phyloP scores from a whole-genome alignment of 2,888 invertebrate species.

The Chironomus tentans region DNA sequence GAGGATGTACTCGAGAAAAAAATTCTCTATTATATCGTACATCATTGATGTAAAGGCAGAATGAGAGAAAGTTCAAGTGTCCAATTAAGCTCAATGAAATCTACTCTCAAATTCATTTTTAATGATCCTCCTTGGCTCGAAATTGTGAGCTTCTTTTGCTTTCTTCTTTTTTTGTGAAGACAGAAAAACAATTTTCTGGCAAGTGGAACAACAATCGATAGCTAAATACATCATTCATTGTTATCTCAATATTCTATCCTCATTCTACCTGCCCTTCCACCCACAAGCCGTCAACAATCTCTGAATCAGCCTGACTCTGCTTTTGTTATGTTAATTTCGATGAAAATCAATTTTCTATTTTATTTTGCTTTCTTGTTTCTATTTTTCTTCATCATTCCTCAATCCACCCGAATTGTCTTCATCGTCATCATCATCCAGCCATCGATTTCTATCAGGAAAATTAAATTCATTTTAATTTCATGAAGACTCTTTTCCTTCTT shows the following conservation, averaged over 20 bases:
- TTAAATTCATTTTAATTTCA: slow-evolving; percentile 21
- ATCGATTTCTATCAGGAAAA: slow-evolving; percentile 19
- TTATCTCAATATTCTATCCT: not conserved
- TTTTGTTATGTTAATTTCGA: slow-evolving; percentile 24
- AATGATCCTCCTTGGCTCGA: slow-evolving; percentile 10
- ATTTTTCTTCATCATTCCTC: not conserved
- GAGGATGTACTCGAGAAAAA: not conserved
- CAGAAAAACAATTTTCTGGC: no score
- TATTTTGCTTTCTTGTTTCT: no score
- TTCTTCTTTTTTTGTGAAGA: no score
- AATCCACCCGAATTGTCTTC: not conserved
- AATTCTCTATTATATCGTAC: not conserved
- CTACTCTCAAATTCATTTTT: slow-evolving; percentile 23
- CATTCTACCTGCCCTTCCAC: not conserved
- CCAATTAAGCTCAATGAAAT: slow-evolving; percentile 13
- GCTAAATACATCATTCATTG: slow-evolving; percentile 19
- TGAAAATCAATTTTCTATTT: slow-evolving; percentile 20
- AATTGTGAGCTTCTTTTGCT: not conserved
- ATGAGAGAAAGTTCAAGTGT: slow-evolving; percentile 15
- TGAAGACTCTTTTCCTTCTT: not conserved
- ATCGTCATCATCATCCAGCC: not conserved
- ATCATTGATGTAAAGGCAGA: not conserved
- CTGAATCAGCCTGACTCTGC: not conserved
- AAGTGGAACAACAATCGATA: slow-evolving; percentile 12
- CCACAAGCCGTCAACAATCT: no score